Evolutionary conservation across 2,797 vertebrate genomes (phyloP), one percentile per base, ranked within the genome.

Genomic region (Choloepus didactylus): DNA sequence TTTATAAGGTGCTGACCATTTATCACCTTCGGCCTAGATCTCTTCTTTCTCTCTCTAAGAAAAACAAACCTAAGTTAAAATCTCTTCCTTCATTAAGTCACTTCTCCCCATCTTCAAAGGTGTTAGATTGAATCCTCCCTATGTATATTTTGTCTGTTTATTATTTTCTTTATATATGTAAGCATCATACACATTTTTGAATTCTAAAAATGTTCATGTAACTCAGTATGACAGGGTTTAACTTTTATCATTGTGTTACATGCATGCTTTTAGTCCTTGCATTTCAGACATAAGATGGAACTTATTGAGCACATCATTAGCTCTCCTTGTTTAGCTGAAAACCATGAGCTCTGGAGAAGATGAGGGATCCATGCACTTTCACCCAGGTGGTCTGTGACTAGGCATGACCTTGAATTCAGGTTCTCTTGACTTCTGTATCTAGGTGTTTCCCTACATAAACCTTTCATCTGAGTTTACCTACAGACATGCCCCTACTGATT

Each of bases 31-130:
- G 4, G 11, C 44, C 19, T 56, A 56, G 31, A 25, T 21, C 31
- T 11, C 51, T 35, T 31, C 23, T 12, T 6, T 5, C 3, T 21
- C 27, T 15, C 9, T 83, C 38, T 69, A 49, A 73, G 41, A 88
- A 81, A 86, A 60, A 82, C 41, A 95, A 96, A 51, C 83, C 54
- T 46, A 44, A 75, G 25, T 51, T 72, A 31, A 72, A 84, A 62
- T 29, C 54, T 60, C 76, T 85, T 38, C 44, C 44, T 9, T 44
- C 70, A 89, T 14, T 51, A 21, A 67, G 23, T 51, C 59, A 60
- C 54, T 21, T 1, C 2, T 6, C 54, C 41, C 1, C 14, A 21
- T 81, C 46, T 69, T 93, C 56, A 29, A 54, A 91, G n/a, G 72
- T 83, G 35, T 83, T 80, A 54, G 76, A 9, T 54, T 87, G 69